Evolutionary conservation across 2,113 vertebrate species (phyloP).

Genomic region (Rattus rattus): DNA sequence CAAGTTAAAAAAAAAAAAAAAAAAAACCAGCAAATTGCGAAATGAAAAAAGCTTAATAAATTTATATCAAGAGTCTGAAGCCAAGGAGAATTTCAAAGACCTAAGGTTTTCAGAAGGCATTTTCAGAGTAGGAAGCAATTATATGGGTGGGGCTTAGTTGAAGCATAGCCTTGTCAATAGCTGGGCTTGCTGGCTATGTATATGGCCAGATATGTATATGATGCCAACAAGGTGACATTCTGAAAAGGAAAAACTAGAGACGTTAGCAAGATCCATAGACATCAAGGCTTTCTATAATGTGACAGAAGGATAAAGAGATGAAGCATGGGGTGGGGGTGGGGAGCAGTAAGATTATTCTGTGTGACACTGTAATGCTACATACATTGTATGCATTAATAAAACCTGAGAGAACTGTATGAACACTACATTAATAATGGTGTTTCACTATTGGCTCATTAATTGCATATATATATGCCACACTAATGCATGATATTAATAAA

Average conservation of each 20-base stretch:
- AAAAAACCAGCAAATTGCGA: neutral
- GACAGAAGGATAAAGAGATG: neutral
- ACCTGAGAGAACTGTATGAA: neutral
- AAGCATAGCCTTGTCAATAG: neutral
- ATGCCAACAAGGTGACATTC: neutral
- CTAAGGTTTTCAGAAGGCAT: slow-evolving; percentile 26
- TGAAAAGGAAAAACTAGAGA: neutral
- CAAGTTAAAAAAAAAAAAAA: too few species aligned
- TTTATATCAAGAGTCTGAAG: slow-evolving; percentile 3
- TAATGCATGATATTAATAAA: neutral
- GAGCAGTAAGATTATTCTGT: neutral
- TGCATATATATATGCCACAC: neutral
- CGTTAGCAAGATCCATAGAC: neutral
- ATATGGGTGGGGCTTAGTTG: neutral
- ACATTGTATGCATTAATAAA: neutral
- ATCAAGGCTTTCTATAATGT: neutral
- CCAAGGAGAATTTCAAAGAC: slow-evolving; percentile 54
- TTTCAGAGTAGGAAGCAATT: slow-evolving; percentile 63
- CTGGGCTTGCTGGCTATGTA: neutral
- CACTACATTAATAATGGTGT: neutral
- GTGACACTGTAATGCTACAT: neutral
- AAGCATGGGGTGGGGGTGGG: neutral
- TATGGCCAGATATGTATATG: neutral
- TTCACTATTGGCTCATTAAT: neutral
- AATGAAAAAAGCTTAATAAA: slow-evolving; percentile 10